These are phyloP conservation scores for Melanotaenia parkinsoni DNA, from an alignment of 2,797 vertebrate species.

Conservation along the genomic window DNA sequence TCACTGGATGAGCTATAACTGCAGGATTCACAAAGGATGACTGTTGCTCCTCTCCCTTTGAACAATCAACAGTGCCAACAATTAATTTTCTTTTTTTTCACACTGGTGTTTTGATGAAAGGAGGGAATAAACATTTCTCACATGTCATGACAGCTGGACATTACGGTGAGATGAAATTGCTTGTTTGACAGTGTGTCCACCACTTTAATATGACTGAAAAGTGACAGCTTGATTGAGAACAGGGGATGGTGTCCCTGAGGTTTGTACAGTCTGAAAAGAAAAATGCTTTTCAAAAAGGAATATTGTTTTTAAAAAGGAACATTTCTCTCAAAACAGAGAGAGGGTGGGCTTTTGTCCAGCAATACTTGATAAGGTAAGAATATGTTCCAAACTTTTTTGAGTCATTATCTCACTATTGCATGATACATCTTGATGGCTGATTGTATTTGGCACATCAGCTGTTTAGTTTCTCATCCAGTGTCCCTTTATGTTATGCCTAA, in stretches of 20 bases:
- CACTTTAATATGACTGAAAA: conserved; percentile 37
- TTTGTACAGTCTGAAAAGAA: conserved; percentile 18
- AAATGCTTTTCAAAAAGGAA: conserved; percentile 11
- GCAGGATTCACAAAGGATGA: conserved; percentile 14
- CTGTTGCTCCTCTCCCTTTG: conserved; percentile 3
- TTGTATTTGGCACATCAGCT: conserved; percentile 27
- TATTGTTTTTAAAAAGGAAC: conserved; percentile 13
- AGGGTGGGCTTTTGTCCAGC: neutral
- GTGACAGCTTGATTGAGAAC: conserved; percentile 20
- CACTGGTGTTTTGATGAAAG: conserved; percentile 25
- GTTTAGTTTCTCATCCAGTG: conserved; percentile 30
- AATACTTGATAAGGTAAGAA: conserved; percentile 25
- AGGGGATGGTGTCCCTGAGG: conserved; percentile 4
- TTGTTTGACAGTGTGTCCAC: conserved; percentile 31
- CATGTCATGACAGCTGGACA: conserved; percentile 27
- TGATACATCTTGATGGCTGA: conserved; percentile 29
- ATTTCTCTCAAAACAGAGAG: conserved; percentile 29
- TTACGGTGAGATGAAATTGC: conserved; percentile 31
- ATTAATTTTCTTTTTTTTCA: conserved; percentile 36
- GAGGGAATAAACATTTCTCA: conserved; percentile 20
- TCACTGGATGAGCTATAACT: conserved; percentile 1
- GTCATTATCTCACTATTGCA: conserved; percentile 28
- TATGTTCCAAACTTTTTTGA: conserved; percentile 42
- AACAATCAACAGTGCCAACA: conserved; percentile 53
- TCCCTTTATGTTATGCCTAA: conserved; percentile 33